Conservation (phyloP, 2,797 vertebrate species). For the Micrastur ruficollis region DNA sequence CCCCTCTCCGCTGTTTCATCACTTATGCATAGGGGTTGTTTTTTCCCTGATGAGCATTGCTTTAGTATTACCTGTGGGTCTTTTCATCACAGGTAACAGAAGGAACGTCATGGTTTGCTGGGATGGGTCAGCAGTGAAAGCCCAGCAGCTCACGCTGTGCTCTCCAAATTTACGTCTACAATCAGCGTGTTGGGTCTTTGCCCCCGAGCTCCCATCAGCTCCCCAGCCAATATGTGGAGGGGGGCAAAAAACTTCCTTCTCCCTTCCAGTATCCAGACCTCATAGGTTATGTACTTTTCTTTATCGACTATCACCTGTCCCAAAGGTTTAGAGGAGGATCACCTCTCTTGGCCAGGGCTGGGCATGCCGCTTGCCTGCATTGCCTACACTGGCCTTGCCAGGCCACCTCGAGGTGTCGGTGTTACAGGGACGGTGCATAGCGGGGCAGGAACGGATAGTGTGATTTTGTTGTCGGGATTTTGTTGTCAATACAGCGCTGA, state of each 20-base stretch:
- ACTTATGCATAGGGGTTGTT: neutral
- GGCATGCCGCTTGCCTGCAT: neutral
- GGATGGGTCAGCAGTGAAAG: neutral
- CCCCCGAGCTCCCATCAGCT: neutral
- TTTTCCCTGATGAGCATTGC: neutral
- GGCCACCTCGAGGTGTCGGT: rapidly evolving
- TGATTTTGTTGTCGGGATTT: neutral
- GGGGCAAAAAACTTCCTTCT: neutral
- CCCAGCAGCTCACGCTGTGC: neutral
- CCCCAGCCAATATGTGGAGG: neutral
- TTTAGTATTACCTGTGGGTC: neutral
- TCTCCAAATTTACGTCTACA: neutral
- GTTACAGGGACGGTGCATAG: neutral
- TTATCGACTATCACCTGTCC: neutral
- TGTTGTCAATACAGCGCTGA: neutral
- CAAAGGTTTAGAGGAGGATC: neutral
- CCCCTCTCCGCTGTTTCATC: too few relatives aligned
- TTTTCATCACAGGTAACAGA: neutral
- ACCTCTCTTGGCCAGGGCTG: neutral
- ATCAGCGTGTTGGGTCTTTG: neutral
- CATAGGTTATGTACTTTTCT: neutral
- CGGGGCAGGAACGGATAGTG: neutral
- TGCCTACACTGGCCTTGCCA: neutral
- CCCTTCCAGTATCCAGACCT: neutral
- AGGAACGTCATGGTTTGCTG: neutral